Evolutionary conservation across 2,888 invertebrate genomes (phyloP).

Genomic region (Apodemia mormo): DNA sequence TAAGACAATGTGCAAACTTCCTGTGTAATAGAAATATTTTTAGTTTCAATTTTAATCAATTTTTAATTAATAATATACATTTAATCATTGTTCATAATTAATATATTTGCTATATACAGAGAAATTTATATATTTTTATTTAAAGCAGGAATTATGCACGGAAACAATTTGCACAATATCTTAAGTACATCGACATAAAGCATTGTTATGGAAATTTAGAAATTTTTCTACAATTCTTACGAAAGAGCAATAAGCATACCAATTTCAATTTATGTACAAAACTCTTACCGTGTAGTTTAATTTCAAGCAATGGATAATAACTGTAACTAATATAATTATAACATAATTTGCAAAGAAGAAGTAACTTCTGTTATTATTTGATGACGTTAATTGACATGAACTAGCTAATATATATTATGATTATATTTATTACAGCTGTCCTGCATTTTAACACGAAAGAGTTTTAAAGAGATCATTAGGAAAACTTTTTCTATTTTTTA

Average conservation of each 20-base stretch:
- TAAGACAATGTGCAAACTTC: not conserved
- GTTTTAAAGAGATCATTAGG: conserved; percentile 80
- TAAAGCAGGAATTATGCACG: conserved; percentile 4
- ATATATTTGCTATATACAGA: no score
- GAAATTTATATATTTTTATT: not conserved
- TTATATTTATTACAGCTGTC: conserved; percentile 26
- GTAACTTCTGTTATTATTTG: conserved; percentile 14
- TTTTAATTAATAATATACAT: no score
- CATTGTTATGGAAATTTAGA: conserved; percentile 62
- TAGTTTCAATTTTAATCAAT: no score
- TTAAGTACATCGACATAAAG: conserved; percentile 30
- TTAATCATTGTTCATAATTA: no score
- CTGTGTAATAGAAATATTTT: not conserved
- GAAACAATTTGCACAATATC: conserved; percentile 40
- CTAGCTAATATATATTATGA: not conserved
- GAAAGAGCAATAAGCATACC: conserved; percentile 70
- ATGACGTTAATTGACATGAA: conserved; percentile 1
- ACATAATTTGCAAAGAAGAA: not conserved
- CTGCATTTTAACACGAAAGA: conserved; percentile 64
- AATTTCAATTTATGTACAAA: conserved; percentile 79
- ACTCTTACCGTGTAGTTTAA: conserved; percentile 56
- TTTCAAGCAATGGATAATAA: conserved; percentile 27
- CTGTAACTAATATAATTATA: conserved; percentile 25
- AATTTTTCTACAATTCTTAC: conserved; percentile 61
- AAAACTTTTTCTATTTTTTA: conserved; percentile 67